Evolutionary conservation across 2,888 invertebrate species (phyloP).

Genomic region (Heteromyza rotundicornis): DNA sequence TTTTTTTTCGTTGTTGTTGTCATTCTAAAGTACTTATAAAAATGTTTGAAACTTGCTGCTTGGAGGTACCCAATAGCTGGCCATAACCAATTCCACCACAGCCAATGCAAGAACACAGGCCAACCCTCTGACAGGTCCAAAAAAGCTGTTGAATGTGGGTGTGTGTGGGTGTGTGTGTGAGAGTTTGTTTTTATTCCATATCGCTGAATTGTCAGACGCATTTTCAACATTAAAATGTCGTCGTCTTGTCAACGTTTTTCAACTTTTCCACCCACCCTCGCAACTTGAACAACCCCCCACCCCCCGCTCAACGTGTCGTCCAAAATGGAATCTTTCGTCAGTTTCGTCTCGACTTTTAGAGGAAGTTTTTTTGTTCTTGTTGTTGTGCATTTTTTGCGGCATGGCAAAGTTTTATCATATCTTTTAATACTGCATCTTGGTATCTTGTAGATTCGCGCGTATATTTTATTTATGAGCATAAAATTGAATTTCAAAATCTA

Average conservation of each 20-base stretch:
- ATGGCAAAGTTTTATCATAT: conserved; percentile 20
- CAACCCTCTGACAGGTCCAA: background rate
- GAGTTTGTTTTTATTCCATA: background rate
- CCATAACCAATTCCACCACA: background rate
- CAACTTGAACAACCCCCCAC: too few species aligned
- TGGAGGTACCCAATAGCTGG: too few species aligned
- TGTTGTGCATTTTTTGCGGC: conserved; percentile 1
- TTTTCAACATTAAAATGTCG: conserved; percentile 19
- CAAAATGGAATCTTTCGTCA: background rate
- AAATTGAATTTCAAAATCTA: conserved; percentile 24
- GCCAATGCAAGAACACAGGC: background rate
- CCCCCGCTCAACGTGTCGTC: too few species aligned
- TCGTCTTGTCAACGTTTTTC: conserved; percentile 10
- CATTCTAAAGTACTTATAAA: background rate
- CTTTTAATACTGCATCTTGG: background rate
- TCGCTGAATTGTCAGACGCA: conserved; percentile 18
- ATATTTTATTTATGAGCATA: conserved; percentile 24
- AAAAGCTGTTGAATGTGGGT: too few species aligned
- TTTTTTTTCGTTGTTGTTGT: too few species aligned
- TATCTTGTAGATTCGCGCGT: background rate
- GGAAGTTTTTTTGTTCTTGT: conserved; percentile 1
- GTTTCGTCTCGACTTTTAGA: background rate
- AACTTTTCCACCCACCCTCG: background rate
- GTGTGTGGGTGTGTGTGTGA: too few species aligned
- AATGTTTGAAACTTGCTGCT: background rate